Evolutionary conservation across 1,140 invertebrate species (phyloP).

Genomic region (Temnothorax longispinosus): DNA sequence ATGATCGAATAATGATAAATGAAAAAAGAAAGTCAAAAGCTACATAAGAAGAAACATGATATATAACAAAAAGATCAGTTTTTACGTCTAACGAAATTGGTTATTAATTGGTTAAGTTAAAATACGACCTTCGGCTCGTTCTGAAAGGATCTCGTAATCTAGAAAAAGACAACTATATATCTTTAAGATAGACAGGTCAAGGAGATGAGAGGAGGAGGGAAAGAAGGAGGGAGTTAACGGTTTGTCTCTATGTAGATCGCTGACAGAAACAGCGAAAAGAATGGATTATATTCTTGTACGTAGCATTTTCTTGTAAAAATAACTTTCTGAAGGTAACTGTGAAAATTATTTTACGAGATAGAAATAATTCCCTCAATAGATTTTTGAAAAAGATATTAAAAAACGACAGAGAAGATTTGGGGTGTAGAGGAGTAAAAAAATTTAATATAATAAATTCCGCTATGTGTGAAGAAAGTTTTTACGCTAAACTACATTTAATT

Average conservation of each 20-base stretch:
- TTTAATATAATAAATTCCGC: constrained; percentile 21
- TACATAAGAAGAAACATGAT: background rate
- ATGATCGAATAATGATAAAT: background rate
- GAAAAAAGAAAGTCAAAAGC: background rate
- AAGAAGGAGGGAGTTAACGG: background rate
- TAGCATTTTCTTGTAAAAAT: constrained; percentile 41
- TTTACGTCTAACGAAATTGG: background rate
- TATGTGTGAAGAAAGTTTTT: background rate
- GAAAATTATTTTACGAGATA: constrained; percentile 35
- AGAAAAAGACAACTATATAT: constrained; percentile 53
- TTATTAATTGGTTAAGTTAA: background rate
- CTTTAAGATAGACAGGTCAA: constrained; percentile 57
- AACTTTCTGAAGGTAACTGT: background rate
- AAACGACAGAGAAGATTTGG: background rate
- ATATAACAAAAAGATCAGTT: background rate
- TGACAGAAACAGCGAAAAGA: background rate
- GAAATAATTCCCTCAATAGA: constrained; percentile 47
- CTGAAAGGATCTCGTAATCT: constrained; percentile 34
- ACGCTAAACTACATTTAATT: constrained; percentile 10
- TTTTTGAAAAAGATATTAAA: background rate
- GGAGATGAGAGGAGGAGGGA: background rate
- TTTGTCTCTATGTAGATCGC: constrained; percentile 55
- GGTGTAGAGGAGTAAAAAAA: constrained; percentile 11
- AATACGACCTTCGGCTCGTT: background rate
- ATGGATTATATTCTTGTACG: constrained; percentile 39